Evolutionary conservation across 92 coral and sea anemone species (phyloP), one percentile per base, ranked within the genome.

Genomic region (Paragorgia papillata): DNA sequence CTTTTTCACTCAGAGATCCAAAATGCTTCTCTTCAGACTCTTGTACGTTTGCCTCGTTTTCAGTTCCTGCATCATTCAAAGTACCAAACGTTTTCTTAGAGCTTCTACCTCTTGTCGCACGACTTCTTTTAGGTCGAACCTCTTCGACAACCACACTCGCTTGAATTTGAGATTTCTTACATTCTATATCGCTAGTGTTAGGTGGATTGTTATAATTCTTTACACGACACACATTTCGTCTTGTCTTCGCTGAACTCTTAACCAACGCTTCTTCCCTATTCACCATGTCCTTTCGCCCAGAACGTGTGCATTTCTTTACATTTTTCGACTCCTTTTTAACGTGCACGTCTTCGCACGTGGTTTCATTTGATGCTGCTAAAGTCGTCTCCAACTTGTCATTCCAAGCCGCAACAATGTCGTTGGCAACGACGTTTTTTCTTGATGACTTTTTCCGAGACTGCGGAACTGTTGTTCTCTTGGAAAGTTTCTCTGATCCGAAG

Each of bases 221-320:
- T 4, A 17, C 14, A 22, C 30, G 2, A 7, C 62, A 10, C 2
- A 20, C 18, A 18, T 70, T 53, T 21, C 49, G 14, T 44, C 63
- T 70, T 27, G 62, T 24, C 57, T 54, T 70, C 21, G 41, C 51
- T 33, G 49, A 70, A 70, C 28, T 9, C 51, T 31, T 28, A 22
- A 29, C 13, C 28, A 37, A 15, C 17, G 0, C 25, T 18, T 27
- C 62, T 9, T 70, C 56, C 29, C 26, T 17, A 4, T 22, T 56
- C 9, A 17, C 9, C 9, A 6, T 49, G 26, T 49, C 17, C 62
- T 50, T 51, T 46, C 30, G 50, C 29, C 24, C 21, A 17, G 62
- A 70, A 51, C 77, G 77, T 27, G 43, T 54, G n/a, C 33, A 0
- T 33, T 70, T 70, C 50, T 19, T 70, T 18, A 26, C n/a, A 70